Evolutionary conservation across 2,113 vertebrate species (phyloP), one percentile per base, ranked within the genome.

Genomic region (Synchiropus splendidus): DNA sequence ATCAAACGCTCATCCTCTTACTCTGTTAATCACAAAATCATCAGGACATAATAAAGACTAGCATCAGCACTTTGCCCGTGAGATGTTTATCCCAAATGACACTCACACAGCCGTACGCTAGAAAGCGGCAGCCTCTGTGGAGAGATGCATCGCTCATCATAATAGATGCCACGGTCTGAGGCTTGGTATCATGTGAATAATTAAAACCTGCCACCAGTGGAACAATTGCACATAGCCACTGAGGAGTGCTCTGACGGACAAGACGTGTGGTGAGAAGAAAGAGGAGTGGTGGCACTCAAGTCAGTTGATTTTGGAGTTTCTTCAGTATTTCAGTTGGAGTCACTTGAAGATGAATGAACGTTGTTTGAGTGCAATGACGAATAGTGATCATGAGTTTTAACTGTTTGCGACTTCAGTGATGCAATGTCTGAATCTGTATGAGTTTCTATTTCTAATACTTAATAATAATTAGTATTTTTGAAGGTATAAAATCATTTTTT

Each of bases 171-270:
- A 67, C 70, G 33, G 74, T 60, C 66, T 55, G 53, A 71, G 68
- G 61, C 57, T 39, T 62, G 65, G 59, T 72, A 72, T 75, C 69
- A 61, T 69, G 70, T 81, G 73, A 83, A 80, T 82, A 83, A 85
- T 83, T 80, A 81, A 83, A 72, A 49, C 18, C 74, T 70, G 72
- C 69, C 74, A 78, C 72, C 54, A 48, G 54, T 67, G 65, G 71
- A 70, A 82, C 77, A 80, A 81, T 83, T 81, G 78, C 59, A 63
- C 32, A 32, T 48, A 42, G 58, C 55, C 48, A 38, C 13, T 78
- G 78, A 80, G 51, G 58, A n/a, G n/a, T n/a, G n/a, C n/a, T n/a
- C n/a, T n/a, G 61, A 81, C 80, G 60, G 49, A 51, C 31, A 39
- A 56, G 54, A 48, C 60, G 12, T 18, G 41, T 30, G 21, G 39